Conservation (phyloP, 2,888 invertebrate species). For the Meiosimyza platycephala region DNA sequence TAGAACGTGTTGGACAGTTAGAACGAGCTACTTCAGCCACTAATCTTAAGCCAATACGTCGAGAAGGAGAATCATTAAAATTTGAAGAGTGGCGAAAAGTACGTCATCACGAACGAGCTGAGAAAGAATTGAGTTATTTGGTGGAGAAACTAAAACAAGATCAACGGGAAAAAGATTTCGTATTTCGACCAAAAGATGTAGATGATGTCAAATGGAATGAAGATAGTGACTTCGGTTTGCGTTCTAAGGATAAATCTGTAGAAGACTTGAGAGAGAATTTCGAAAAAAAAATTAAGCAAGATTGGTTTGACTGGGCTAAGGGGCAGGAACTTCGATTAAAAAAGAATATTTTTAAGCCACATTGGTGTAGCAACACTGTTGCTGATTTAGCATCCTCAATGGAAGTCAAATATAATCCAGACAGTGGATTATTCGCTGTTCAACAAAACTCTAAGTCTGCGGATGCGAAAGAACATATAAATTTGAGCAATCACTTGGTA, state of each 20-base stretch:
- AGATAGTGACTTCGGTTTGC: slow-evolving; percentile 79
- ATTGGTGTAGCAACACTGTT: slow-evolving; percentile 87
- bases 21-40: slow-evolving; percentile 80
- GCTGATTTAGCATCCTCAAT: slow-evolving; percentile 81
- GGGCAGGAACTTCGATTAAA: slow-evolving; percentile 64
- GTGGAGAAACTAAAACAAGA: slow-evolving; percentile 81
- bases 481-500: slow-evolving; percentile 82
- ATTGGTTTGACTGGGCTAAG: slow-evolving; percentile 56
- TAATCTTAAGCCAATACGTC: slow-evolving; percentile 78
- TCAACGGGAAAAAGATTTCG: slow-evolving; percentile 85
- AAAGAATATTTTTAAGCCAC: slow-evolving; percentile 71
- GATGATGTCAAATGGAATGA: slow-evolving; percentile 82
- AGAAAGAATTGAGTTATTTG: slow-evolving; percentile 82
- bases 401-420: slow-evolving; percentile 71
- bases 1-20: slow-evolving; percentile 86
- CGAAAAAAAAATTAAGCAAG: slow-evolving; percentile 70
- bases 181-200: slow-evolving; percentile 81
- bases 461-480: slow-evolving; percentile 62
- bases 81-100: slow-evolving; percentile 89
- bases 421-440: slow-evolving; percentile 56
- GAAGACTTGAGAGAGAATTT: slow-evolving; percentile 86
- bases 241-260: slow-evolving; percentile 87
- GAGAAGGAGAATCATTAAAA: slow-evolving; percentile 84
- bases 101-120: slow-evolving; percentile 81
- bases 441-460: slow-evolving; percentile 29